Conservation (phyloP, 2,113 vertebrate species). For the Zosterops borbonicus region DNA sequence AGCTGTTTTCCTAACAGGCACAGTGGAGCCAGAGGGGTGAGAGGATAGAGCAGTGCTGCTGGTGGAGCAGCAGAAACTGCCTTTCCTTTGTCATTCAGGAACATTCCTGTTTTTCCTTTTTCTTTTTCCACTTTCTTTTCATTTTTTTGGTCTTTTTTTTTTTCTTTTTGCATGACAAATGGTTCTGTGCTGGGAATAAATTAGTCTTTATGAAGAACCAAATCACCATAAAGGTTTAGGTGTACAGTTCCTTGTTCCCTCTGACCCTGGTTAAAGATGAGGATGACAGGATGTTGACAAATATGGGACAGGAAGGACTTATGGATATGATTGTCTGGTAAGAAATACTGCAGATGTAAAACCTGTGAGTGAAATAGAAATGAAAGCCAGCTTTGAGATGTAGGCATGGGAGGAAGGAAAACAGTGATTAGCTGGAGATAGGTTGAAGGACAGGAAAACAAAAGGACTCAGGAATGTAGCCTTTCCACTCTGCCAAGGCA, state of each 20-base stretch:
- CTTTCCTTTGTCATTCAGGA: not conserved
- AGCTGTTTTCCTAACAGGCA: rapidly evolving
- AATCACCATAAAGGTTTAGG: not conserved
- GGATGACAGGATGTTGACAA: too few species aligned
- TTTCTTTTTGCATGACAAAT: not conserved
- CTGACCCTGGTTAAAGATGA: not conserved
- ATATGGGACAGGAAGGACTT: too few species aligned
- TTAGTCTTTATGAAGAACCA: not conserved
- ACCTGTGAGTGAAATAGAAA: too few species aligned
- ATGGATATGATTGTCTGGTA: too few species aligned
- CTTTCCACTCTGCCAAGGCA: too few species aligned
- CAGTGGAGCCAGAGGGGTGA: not conserved
- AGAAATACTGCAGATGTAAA: too few species aligned
- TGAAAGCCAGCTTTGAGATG: too few species aligned
- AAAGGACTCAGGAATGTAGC: too few species aligned
- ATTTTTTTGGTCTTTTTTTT: not conserved
- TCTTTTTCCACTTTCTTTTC: not conserved
- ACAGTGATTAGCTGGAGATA: too few species aligned
- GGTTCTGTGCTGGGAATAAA: not conserved
- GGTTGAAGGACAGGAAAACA: too few species aligned
- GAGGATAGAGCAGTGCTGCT: not conserved
- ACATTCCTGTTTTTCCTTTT: rapidly evolving
- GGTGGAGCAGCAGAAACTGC: not conserved
- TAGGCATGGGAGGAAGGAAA: too few species aligned
- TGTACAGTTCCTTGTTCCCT: not conserved